These are phyloP conservation scores for Apantesis nais DNA, from an alignment of 2,888 invertebrate genomes.

Conservation along the genomic window DNA sequence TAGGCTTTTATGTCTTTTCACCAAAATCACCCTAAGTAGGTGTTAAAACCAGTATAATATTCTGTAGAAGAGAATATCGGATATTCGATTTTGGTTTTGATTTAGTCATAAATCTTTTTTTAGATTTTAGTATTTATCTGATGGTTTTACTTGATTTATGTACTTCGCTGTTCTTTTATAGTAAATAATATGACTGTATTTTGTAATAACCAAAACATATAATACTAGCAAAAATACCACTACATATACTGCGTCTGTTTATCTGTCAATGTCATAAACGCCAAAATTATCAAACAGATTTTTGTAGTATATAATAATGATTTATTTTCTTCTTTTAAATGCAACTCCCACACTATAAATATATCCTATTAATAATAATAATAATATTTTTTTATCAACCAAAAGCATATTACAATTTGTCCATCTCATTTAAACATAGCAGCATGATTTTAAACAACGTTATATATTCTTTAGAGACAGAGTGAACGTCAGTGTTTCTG, in stretches of 20 bases:
- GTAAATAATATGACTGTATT: constrained; percentile 2
- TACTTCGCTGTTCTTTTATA: constrained; percentile 5
- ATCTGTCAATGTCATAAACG: neutral
- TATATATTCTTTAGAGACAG: too few species aligned
- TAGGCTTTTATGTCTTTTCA: neutral
- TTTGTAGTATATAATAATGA: too few species aligned
- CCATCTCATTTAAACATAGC: too few species aligned
- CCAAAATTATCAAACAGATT: neutral
- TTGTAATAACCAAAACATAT: neutral
- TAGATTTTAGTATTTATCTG: constrained; percentile 19
- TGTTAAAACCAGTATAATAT: too few species aligned
- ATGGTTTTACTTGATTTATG: constrained; percentile 14
- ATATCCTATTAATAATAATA: too few species aligned
- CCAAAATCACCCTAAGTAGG: constrained; percentile 4
- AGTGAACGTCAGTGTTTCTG: too few species aligned
- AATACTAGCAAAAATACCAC: neutral
- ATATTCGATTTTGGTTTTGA: constrained; percentile 22
- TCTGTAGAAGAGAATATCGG: neutral
- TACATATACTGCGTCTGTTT: neutral
- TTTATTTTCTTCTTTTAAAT: too few species aligned
- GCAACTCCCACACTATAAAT: too few species aligned
- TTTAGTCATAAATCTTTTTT: constrained; percentile 11
- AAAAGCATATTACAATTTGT: too few species aligned
- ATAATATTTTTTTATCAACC: too few species aligned
- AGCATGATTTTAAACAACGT: too few species aligned